phyloP scores from a whole-genome alignment of 2,113 vertebrate genomes.

The Numenius arquata region DNA sequence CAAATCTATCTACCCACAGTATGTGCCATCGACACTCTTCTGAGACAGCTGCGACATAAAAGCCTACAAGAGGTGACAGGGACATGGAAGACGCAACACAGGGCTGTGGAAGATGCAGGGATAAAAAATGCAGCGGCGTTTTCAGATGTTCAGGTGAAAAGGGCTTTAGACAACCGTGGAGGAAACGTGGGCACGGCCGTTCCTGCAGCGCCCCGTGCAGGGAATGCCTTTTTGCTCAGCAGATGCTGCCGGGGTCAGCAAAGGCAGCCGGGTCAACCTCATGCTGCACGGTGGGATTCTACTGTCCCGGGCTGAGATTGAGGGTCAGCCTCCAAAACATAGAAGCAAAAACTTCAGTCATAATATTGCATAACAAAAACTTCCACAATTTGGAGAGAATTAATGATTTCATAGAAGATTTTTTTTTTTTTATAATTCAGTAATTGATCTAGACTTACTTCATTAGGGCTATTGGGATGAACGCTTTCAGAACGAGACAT shows the following conservation, averaged over 20 bases:
- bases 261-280: not conserved
- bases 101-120: not conserved
- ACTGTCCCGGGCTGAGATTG: too few relatives aligned
- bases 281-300: too few relatives aligned
- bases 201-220: accelerated
- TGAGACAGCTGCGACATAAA: not conserved
- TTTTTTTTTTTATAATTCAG: not conserved
- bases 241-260: accelerated
- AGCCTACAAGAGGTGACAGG: not conserved
- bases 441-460: not conserved
- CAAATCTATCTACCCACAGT: not conserved
- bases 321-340: too few relatives aligned
- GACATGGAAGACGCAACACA: not conserved
- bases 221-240: not conserved
- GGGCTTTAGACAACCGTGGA: not conserved
- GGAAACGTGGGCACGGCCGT: accelerated
- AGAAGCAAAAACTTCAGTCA: not conserved
- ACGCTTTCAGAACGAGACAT: not conserved
- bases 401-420: not conserved
- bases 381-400: not conserved
- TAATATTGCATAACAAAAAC: not conserved
- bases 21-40: not conserved
- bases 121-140: not conserved
- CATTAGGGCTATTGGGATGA: accelerated
- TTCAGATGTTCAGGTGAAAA: not conserved